phyloP scores from a whole-genome alignment of 2,888 invertebrate genomes.

The Eubasilissa splendida region DNA sequence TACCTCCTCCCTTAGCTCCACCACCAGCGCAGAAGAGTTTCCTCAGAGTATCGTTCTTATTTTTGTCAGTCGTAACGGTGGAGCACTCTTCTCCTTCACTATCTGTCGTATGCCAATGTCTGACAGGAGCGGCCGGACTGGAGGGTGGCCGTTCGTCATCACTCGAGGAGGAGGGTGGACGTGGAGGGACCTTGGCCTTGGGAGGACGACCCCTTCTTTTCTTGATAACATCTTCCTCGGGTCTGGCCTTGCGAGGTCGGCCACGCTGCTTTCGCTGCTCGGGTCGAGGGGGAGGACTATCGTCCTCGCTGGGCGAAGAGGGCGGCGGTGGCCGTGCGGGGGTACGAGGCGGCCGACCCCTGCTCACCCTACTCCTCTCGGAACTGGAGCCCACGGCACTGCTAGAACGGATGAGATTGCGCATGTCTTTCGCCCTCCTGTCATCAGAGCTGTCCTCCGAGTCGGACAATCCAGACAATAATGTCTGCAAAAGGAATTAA shows the following conservation, averaged over 20 bases:
- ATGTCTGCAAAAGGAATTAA: slow-evolving; percentile 63
- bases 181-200: slow-evolving; percentile 67
- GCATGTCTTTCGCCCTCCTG: slow-evolving; percentile 7
- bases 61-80: slow-evolving; percentile 72
- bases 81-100: slow-evolving; percentile 65
- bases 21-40: slow-evolving; percentile 79
- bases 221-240: slow-evolving; percentile 64
- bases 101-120: slow-evolving; percentile 60
- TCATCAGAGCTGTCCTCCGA: slow-evolving; percentile 64
- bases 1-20: slow-evolving; percentile 80
- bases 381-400: slow-evolving; percentile 59
- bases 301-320: slow-evolving; percentile 62
- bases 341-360: slow-evolving; percentile 58
- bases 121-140: slow-evolving; percentile 56
- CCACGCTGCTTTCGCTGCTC: slow-evolving; percentile 65
- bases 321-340: slow-evolving; percentile 64
- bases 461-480: slow-evolving; percentile 76
- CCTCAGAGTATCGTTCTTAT: slow-evolving; percentile 79
- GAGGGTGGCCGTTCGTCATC: slow-evolving; percentile 60
- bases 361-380: slow-evolving; percentile 30
- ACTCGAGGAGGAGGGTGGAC: slow-evolving; percentile 61
- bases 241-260: slow-evolving; percentile 61
- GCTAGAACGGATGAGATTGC: slow-evolving; percentile 60
- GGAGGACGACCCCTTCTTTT: slow-evolving; percentile 65
- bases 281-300: slow-evolving; percentile 63